These are phyloP conservation scores for Callorhinus ursinus DNA, from an alignment of 2,113 vertebrate genomes.

Conservation along the genomic window DNA sequence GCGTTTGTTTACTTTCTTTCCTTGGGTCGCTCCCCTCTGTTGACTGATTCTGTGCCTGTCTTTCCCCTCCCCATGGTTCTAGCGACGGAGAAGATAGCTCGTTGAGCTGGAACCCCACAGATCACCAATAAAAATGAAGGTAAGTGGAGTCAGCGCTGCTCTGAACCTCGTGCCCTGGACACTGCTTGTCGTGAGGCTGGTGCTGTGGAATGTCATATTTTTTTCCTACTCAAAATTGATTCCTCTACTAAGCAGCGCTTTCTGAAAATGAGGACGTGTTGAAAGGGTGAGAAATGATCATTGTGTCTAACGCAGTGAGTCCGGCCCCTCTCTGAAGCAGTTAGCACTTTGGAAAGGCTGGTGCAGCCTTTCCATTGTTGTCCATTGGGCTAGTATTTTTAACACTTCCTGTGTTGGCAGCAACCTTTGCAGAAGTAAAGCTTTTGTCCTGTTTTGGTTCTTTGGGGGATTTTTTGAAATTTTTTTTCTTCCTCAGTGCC, in stretches of 20 bases:
- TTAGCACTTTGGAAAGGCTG: constrained; percentile 59
- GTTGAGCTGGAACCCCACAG: constrained; percentile 95
- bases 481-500: neutral
- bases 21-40: constrained; percentile 1
- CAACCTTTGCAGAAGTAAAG: constrained; percentile 83
- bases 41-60: constrained; percentile 61
- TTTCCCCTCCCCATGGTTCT: constrained; percentile 23
- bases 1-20: constrained; percentile 79
- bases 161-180: constrained; percentile 27
- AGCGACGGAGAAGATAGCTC: constrained; percentile 78
- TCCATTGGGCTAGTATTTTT: constrained; percentile 79
- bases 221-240: constrained; percentile 41
- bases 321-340: constrained; percentile 23
- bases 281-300: constrained; percentile 52
- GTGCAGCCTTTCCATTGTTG: constrained; percentile 70
- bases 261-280: constrained; percentile 51
- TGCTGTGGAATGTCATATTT: constrained; percentile 62
- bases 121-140: constrained; percentile 96
- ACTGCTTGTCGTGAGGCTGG: constrained; percentile 20
- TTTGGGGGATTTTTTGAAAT: constrained; percentile 62
- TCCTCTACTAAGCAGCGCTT: constrained; percentile 7
- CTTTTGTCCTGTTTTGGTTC: constrained; percentile 80
- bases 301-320: constrained; percentile 20
- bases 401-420: constrained; percentile 85
- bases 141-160: constrained; percentile 83